Evolutionary conservation across 2,113 vertebrate species (phyloP), one percentile per base, ranked within the genome.

Genomic region (Osmerus mordax): DNA sequence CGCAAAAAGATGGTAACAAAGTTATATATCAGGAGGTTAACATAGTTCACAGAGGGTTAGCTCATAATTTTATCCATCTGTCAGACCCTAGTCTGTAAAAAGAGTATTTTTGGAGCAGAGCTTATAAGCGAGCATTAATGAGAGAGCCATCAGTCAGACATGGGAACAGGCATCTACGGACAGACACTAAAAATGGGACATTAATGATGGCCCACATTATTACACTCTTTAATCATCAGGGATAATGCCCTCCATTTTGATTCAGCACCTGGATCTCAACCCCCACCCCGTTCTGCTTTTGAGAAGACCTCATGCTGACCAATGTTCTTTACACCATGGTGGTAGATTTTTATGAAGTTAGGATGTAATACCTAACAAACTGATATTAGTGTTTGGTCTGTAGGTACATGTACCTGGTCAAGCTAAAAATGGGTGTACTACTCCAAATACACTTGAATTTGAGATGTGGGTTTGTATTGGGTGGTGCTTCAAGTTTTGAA

Each of bases 71-170:
- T 79, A 29, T 78, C 64, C 28, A 51, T 67, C 28, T 66, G 61
- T 47, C 36, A 65, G 19, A 16, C 52, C 52, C 6, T 59, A 56
- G 60, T 54, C 69, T 5, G n/a, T 71, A 51, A 52, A 65, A 41
- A 15, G 23, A 75, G 68, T 73, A 79, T 82, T 88, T 86, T 66
- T 75, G 53, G 73, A 79, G 66, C 4, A 61, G 51, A 76, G 65
- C 62, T 78, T 73, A 79, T 78, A 85, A 59, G 69, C 47, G 65
- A 67, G 36, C 9, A 5, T 47, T 91, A 83, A 89, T 87, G 82
- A 78, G 79, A 74, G 78, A 76, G 72, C 54, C 73, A 86, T 89
- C 82, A 67, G 72, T 87, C 87, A 81, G 78, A 72, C 64, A 64
- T 51, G 59, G 64, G 51, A 74, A 67, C 36, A 71, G 79, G 74